A percentile compares a stretch with the other conserved stretches of the same genome.
Conservation (phyloP, 30 jellyfish, hydroid and myxozoan genomes). For the Aurelia sp. region DNA sequence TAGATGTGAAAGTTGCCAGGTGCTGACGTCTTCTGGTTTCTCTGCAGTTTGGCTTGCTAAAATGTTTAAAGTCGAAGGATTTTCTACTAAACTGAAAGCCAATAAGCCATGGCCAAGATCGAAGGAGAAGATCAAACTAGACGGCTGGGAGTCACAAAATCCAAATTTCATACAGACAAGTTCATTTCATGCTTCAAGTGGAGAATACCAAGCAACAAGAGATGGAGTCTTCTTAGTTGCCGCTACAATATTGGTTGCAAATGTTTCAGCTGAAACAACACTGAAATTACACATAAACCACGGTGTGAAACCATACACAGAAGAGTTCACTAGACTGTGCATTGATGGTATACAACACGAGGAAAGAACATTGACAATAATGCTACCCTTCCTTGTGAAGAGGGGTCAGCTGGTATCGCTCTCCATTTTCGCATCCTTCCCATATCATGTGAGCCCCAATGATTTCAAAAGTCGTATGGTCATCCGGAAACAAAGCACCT, state of each 20-base stretch:
- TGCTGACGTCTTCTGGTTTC: constrained; percentile 33
- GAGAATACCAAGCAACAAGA: constrained; percentile 32
- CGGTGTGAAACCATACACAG: constrained; percentile 12
- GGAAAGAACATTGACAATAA: constrained; percentile 11
- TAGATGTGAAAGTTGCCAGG: constrained; percentile 38
- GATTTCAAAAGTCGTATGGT: not conserved
- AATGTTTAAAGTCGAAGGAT: constrained; percentile 49
- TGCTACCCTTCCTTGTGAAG: constrained; percentile 24
- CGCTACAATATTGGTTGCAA: constrained; percentile 23
- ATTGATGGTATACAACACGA: not conserved
- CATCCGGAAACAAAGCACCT: constrained; percentile 6
- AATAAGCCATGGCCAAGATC: not conserved
- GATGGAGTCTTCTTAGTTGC: constrained; percentile 53
- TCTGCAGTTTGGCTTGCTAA: constrained; percentile 63
- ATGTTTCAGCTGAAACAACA: not conserved
- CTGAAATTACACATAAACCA: constrained; percentile 16
- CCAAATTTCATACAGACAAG: constrained; percentile 39
- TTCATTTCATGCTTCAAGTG: constrained; percentile 27
- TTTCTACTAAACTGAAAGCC: constrained; percentile 26
- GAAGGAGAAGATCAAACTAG: not conserved
- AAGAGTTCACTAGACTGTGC: not conserved
- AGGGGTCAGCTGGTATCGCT: constrained; percentile 44
- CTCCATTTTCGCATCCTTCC: not conserved
- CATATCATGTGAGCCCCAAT: not conserved
- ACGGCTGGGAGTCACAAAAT: constrained; percentile 6